Evolutionary conservation across 2,113 vertebrate genomes (phyloP).

Genomic region (Mormyrus iriodes): DNA sequence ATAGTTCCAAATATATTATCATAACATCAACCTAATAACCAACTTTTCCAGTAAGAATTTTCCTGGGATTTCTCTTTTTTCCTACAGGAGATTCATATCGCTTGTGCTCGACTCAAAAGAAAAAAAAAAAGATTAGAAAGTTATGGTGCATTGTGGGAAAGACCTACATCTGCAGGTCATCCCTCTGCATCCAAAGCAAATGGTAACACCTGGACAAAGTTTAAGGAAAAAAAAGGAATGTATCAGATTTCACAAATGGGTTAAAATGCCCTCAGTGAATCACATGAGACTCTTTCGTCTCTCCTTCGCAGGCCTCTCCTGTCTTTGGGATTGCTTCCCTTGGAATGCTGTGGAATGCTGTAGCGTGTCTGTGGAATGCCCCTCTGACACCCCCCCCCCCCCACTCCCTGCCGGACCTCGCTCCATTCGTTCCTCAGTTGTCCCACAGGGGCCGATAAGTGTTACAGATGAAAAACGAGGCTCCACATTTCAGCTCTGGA

Average conservation of each 20-base stretch:
- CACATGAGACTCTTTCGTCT: neutral
- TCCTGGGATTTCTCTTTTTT: neutral
- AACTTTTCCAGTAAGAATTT: neutral
- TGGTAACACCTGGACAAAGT: neutral
- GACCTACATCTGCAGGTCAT: neutral
- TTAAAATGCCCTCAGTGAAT: neutral
- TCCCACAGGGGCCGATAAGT: conserved; percentile 34
- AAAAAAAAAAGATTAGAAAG: neutral
- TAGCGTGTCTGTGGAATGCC: conserved; percentile 65
- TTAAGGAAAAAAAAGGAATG: neutral
- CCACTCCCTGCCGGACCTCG: neutral
- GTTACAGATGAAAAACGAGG: conserved; percentile 34
- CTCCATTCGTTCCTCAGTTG: conserved; percentile 23
- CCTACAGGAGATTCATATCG: neutral
- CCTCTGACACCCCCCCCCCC: conserved; percentile 40
- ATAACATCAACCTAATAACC: neutral
- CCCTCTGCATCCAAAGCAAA: neutral
- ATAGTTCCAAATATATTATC: neutral
- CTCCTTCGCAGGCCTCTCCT: conserved; percentile 13
- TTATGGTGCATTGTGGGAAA: neutral
- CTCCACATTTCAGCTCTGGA: conserved; percentile 25
- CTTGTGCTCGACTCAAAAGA: neutral
- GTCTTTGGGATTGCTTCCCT: conserved; percentile 71
- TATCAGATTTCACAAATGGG: neutral
- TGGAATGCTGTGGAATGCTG: conserved; percentile 74